These are phyloP conservation scores for Melanotaenia boesemani DNA, from an alignment of 2,797 vertebrate genomes.

Conservation along the genomic window DNA sequence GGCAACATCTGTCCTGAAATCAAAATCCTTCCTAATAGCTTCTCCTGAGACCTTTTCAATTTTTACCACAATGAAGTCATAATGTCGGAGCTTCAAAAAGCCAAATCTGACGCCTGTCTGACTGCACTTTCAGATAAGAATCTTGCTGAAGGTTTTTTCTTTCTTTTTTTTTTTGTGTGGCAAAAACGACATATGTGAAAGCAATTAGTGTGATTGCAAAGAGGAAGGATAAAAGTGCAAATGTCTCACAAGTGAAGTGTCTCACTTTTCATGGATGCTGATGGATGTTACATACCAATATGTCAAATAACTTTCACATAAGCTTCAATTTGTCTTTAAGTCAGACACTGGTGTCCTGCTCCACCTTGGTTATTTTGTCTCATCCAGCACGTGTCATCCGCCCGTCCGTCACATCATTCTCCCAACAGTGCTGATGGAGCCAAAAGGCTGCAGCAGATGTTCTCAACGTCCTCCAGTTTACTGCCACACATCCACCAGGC, in stretches of 20 bases:
- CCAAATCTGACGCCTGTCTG: conserved; percentile 58
- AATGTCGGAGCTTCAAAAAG: conserved; percentile 43
- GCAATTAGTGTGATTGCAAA: conserved; percentile 71
- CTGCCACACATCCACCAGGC: conserved; percentile 51
- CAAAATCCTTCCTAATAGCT: conserved; percentile 27
- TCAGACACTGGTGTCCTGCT: not conserved
- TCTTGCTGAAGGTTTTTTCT: conserved; percentile 25
- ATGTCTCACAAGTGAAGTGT: conserved; percentile 47
- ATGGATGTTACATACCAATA: not conserved
- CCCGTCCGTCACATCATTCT: conserved; percentile 83
- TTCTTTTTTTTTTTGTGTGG: not conserved
- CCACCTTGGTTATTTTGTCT: conserved; percentile 7
- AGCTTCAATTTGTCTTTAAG: conserved; percentile 15
- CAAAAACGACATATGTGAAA: conserved; percentile 62
- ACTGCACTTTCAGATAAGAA: conserved; percentile 63
- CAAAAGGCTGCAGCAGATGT: conserved; percentile 73
- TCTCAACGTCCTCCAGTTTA: conserved; percentile 65
- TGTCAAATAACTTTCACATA: conserved; percentile 4
- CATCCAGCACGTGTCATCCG: conserved; percentile 70
- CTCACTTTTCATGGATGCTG: conserved; percentile 20
- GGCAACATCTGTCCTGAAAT: conserved; percentile 38
- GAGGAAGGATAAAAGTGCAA: conserved; percentile 75
- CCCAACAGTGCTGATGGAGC: conserved; percentile 83
- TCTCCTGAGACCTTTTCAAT: conserved; percentile 16
- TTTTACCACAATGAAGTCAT: conserved; percentile 64